Percentiles rank a stretch among this genome's conserved stretches.
Evolutionary conservation across 1,140 invertebrate species (phyloP).

Genomic region (Goniozus legneri): DNA sequence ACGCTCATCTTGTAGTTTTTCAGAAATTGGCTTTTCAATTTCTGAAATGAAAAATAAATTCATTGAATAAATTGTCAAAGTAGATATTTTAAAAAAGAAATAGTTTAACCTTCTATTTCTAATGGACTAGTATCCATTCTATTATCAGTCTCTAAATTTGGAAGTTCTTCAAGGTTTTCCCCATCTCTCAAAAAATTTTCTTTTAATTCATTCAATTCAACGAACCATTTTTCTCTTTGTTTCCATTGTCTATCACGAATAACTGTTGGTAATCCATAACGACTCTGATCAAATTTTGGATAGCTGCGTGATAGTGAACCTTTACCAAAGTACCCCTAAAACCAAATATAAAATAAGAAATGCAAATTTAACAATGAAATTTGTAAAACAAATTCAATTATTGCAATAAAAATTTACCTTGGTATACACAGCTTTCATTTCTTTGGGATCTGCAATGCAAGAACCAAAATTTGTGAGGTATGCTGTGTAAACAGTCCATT

Average conservation of each 20-base stretch:
- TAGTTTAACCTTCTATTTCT: constrained; percentile 6
- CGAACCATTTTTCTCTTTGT: constrained; percentile 57
- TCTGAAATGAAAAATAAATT: not conserved
- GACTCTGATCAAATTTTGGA: constrained; percentile 52
- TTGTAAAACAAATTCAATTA: not conserved
- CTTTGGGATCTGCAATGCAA: constrained; percentile 58
- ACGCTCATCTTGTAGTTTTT: too few relatives aligned
- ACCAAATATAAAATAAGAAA: constrained; percentile 13
- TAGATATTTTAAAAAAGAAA: constrained; percentile 2
- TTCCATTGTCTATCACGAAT: constrained; percentile 58
- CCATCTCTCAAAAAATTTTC: constrained; percentile 35
- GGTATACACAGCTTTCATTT: constrained; percentile 62
- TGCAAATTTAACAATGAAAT: not conserved
- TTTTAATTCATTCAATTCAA: constrained; percentile 49
- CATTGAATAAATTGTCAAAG: not conserved
- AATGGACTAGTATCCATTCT: not conserved
- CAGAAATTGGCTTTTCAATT: not conserved
- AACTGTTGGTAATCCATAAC: constrained; percentile 46
- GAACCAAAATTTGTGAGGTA: constrained; percentile 64
- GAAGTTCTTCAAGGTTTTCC: constrained; percentile 2
- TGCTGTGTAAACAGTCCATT: constrained; percentile 57
- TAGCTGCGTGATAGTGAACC: constrained; percentile 62
- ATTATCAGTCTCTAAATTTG: not conserved
- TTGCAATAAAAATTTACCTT: constrained; percentile 48
- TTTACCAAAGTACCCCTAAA: constrained; percentile 70